Base-by-base conservation (phyloP, 2,113 vertebrate species). In the Macquaria ambigua region DNA sequence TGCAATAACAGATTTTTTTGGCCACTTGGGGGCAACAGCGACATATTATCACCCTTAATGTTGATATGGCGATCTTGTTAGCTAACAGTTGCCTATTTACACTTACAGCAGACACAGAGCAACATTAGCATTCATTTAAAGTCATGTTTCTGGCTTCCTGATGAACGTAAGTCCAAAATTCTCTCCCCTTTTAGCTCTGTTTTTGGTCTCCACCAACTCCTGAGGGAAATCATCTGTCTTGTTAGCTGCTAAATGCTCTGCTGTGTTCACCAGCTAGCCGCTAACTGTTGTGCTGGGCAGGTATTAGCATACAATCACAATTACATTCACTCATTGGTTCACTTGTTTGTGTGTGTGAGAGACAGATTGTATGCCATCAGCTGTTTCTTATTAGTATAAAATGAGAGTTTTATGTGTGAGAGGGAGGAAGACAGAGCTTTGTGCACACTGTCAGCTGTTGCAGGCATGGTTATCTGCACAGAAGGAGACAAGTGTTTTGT, bases 401-500 rank as follows among this genome's bases (percentile, higher is more conserved):
- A 58, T 20, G 1, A 16, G 18, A 39, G 66, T 69, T 77, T 66
- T 1, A 7, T 16, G 74, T 41, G 55, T 56, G 10, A 15, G 28
- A 61, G 41, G 6, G 12, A 58, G 34, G 43, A 50, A 23, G 68
- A 43, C 7, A 5, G 48, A 64, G 66, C 48, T 48, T 21, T 39
- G 67, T 81, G 74, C 56, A 23, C 25, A 10, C 77, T 10, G 85
- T 89, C 87, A 80, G 70, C 85, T 83, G 81, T 82, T 71, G 20
- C 43, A 31, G 84, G 23, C 87, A 63, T 5, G 75, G 20, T 71
- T 75, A 63, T 86, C 62, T 79, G 74, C 74, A 61, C 75, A 83
- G 61, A 87, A 58, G 74, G 61, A 87, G 66, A 62, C 39, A 6
- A 56, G 85, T 61, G 86, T 74, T 88, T 81, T 61, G 83, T 90